phyloP scores from a whole-genome alignment of 2,113 vertebrate species.

The Marcusenius ussheri region DNA sequence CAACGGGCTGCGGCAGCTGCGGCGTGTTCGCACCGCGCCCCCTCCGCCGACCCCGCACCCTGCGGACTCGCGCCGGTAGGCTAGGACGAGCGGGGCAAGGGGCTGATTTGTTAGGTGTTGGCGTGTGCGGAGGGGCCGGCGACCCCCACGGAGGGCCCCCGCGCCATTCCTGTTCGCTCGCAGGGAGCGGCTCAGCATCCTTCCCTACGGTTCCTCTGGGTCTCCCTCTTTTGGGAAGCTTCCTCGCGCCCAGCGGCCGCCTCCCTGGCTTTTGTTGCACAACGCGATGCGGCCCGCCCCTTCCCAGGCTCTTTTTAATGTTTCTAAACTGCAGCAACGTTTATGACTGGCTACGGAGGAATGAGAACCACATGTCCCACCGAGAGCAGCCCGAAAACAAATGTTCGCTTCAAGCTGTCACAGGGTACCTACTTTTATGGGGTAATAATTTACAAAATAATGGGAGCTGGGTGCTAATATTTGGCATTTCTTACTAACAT shows the following conservation, averaged over 20 bases:
- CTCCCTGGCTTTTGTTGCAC: slow-evolving; percentile 17
- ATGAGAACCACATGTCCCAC: slow-evolving; percentile 48
- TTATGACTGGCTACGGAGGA: slow-evolving; percentile 36
- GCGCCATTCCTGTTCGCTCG: neutral
- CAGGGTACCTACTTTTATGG: slow-evolving; percentile 45
- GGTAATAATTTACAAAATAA: slow-evolving; percentile 50
- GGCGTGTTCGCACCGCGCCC: slow-evolving; percentile 48
- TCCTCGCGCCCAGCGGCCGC: neutral
- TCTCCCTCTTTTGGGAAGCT: neutral
- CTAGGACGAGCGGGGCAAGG: slow-evolving; percentile 12
- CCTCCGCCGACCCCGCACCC: slow-evolving; percentile 27
- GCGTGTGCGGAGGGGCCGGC: slow-evolving; percentile 22
- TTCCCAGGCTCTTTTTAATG: slow-evolving; percentile 27
- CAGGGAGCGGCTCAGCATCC: neutral
- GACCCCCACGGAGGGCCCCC: slow-evolving; percentile 15
- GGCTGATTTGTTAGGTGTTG: slow-evolving; percentile 43
- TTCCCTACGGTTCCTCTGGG: slow-evolving; percentile 5
- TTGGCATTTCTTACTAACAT: slow-evolving; percentile 43
- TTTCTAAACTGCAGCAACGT: slow-evolving; percentile 27
- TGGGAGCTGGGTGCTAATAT: slow-evolving; percentile 49
- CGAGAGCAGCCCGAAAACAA: slow-evolving; percentile 44
- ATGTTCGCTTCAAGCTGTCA: slow-evolving; percentile 46
- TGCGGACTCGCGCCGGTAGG: neutral
- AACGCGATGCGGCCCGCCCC: slow-evolving; percentile 29
- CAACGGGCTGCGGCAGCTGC: slow-evolving; percentile 53